Evolutionary conservation across 2,888 invertebrate species (phyloP), one percentile per base, ranked within the genome.

Genomic region (Torymus tubicola): DNA sequence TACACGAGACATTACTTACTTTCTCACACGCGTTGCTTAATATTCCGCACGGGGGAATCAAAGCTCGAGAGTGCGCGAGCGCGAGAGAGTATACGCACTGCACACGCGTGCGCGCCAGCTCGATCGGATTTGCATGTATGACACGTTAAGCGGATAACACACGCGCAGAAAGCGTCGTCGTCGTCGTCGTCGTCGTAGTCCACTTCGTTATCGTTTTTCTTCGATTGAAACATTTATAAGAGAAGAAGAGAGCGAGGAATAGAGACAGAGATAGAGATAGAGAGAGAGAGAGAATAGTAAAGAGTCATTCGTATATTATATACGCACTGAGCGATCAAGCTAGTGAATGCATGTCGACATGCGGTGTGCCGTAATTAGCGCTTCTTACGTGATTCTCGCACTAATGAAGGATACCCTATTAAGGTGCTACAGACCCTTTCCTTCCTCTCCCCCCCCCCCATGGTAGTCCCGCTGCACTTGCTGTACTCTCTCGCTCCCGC

Each of bases 361-460:
- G 80, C 65, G 68, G 24, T 61, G 72, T 69, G 78, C 80, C 69
- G 86, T 87, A 88, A 88, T 88, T 88, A 88, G 85, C 85, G 81
- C 84, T 84, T 86, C 82, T 79, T 73, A 85, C 85, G 85, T 83
- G 85, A 84, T 83, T 84, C 84, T 82, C 80, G 84, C 85, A 85
- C 85, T 87, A 88, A 88, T 87, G 88, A 88, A 88, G 86, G 86
- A 86, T 87, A 60, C 60, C 70, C 74, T 78, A 70, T 80, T 79
- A 69, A 21, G 70, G 50, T 16, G 50, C 60, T 31, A 24, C 11
- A 12, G 50, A 53, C 52, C 58, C 42, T 77, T 70, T 64, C 24
- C 69, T 63, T 16, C 31, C n/a, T 2, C 52, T 50, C 70, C 50
- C 50, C 50, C 11, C 2, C 21, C n/a, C 11, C 11, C 31, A 83